Conservation (phyloP, 2,797 vertebrate genomes). For the Poecilia velifera region DNA sequence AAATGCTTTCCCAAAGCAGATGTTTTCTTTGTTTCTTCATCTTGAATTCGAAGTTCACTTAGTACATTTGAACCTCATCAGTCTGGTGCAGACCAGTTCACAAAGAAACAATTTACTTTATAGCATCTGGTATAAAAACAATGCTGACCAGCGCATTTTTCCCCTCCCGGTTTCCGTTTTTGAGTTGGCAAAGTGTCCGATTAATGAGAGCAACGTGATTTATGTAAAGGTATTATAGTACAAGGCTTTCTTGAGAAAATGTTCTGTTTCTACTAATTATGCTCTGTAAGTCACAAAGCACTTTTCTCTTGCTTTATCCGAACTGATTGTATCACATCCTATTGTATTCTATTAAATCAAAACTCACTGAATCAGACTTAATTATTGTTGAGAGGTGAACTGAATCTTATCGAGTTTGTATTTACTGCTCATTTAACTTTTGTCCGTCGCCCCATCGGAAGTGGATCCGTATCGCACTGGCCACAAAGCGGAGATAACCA, state of each 20-base stretch:
- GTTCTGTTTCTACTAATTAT: background rate
- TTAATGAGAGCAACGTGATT: background rate
- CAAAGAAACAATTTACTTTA: background rate
- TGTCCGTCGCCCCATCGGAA: background rate
- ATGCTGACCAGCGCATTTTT: background rate
- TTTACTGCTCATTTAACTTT: constrained; percentile 2
- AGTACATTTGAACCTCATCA: background rate
- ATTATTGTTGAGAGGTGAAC: constrained; percentile 1
- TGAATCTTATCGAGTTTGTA: background rate
- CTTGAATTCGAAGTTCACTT: background rate
- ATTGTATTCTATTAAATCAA: background rate
- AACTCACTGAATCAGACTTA: background rate
- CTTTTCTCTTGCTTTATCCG: background rate
- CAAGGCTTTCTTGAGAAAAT: background rate
- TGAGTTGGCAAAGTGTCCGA: background rate
- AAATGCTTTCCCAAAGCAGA: too few relatives aligned
- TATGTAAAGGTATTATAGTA: background rate
- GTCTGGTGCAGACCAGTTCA: too few relatives aligned
- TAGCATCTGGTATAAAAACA: background rate
- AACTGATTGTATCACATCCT: background rate
- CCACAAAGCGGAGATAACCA: background rate
- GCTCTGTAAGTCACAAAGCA: background rate
- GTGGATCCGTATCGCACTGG: background rate
- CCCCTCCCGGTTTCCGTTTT: background rate
- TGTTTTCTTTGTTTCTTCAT: background rate